These are phyloP conservation scores for Pangasius krempfi DNA, from an alignment of 2,797 vertebrate species.

Conservation along the genomic window DNA sequence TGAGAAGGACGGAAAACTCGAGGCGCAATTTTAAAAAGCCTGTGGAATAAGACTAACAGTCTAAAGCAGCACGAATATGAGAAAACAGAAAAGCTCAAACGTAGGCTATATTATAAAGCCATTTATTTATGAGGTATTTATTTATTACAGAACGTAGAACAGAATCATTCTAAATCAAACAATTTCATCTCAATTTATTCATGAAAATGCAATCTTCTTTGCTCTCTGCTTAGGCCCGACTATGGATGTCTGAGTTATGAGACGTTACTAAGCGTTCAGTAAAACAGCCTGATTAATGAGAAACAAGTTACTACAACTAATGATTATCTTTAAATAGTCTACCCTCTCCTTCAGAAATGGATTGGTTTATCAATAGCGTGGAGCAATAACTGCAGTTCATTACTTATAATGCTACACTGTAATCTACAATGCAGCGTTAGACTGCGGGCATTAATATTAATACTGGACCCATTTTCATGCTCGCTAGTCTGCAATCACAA, in stretches of 20 bases:
- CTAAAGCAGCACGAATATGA: background rate
- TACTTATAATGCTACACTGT: constrained; percentile 10
- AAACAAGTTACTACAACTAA: background rate
- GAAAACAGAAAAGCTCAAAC: background rate
- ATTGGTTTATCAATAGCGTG: background rate
- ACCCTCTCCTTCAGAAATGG: background rate
- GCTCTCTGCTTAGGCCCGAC: background rate
- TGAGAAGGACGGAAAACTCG: background rate
- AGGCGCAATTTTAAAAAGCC: background rate
- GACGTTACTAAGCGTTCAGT: background rate
- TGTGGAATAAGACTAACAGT: background rate
- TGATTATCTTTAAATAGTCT: background rate
- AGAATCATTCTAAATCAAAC: background rate
- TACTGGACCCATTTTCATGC: constrained; percentile 9
- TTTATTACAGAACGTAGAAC: background rate
- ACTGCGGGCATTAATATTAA: constrained; percentile 34
- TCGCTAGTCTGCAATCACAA: constrained; percentile 39
- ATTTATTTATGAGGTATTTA: background rate
- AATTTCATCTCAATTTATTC: background rate
- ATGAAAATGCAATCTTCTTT: background rate
- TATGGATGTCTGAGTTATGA: background rate
- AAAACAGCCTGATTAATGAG: background rate
- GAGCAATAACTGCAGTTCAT: constrained; percentile 17
- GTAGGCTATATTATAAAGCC: background rate
- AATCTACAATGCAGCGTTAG: constrained; percentile 20